Evolutionary conservation across 2,797 vertebrate species (phyloP), one percentile per base, ranked within the genome.

Genomic region (Apogon hyalosoma): DNA sequence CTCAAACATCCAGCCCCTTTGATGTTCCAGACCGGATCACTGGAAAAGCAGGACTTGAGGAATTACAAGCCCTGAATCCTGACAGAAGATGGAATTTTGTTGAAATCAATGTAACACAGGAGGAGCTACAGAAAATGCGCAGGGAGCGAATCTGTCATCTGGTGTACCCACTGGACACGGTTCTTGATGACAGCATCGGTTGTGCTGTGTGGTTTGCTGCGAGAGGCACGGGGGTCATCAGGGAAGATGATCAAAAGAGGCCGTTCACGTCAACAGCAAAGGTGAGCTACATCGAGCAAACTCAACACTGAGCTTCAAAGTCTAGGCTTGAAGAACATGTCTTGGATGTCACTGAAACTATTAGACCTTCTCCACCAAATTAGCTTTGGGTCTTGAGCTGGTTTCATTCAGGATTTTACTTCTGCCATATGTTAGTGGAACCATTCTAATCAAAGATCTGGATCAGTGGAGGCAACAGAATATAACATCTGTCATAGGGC

Each of bases 141-240:
- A 88, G 72, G 43, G 74, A 90, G 12, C 68, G 1, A 19, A 93
- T 99, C 58, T 52, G 90, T 62, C 94, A 96, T n/a, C 63, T 98
- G 69, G 92, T 99, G 66, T 88, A 95, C 67, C 98, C 98, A 0
- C 81, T 95, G 87, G 91, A 95, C 16, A 97, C 97, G 0, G 98
- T 99, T 72, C 90, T 99, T 10, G 98, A 99, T 58, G 98, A 99
- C 77, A 97, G 97, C 80, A 96, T 99, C 28, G 98, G 98, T 16
- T 99, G 97, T 75, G 98, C 98, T 0, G 90, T 99, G 77, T 99
- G 98, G 98, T 99, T 99, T 79, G 98, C 97, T 16, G 94, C 98
- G 2, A 93, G 95, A 86, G 98, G 97, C 57, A 58, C 33, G 0
- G 97, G 98, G 3, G 59, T 89, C 43, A 14, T 95, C 39, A 55